Conservation (phyloP, 2,797 vertebrate species). For the Neoniphon sammara region DNA sequence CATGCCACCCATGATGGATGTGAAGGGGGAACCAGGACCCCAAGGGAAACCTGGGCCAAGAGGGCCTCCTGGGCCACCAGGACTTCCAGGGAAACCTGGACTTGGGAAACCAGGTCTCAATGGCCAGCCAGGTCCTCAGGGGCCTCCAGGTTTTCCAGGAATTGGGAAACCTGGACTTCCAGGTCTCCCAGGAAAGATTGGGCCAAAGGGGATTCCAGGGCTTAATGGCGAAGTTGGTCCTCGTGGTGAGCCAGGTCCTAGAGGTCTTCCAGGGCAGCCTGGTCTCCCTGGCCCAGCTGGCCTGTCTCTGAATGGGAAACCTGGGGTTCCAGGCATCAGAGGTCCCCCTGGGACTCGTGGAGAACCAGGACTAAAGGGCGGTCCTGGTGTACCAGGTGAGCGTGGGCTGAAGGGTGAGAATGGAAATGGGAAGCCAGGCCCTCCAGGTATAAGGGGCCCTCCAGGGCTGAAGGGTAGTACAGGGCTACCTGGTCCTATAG, state of each 20-base stretch:
- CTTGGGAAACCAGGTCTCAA: conserved; percentile 94
- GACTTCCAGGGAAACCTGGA: conserved; percentile 94
- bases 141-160: conserved; percentile 92
- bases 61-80: conserved; percentile 90
- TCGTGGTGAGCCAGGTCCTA: conserved; percentile 91
- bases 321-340: conserved; percentile 89
- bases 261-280: conserved; percentile 90
- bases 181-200: conserved; percentile 93
- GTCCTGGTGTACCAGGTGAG: conserved; percentile 87
- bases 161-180: conserved; percentile 95
- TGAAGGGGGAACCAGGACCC: conserved; percentile 96
- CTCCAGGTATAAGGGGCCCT: conserved; percentile 84
- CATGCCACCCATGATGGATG: conserved; percentile 91
- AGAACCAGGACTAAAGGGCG: conserved; percentile 91
- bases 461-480: conserved; percentile 84
- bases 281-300: conserved; percentile 94
- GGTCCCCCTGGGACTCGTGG: conserved; percentile 90
- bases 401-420: conserved; percentile 92
- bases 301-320: conserved; percentile 94
- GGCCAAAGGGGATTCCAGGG: conserved; percentile 90
- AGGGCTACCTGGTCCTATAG: conserved; percentile 84
- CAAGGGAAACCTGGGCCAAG: conserved; percentile 94
- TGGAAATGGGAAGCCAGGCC: conserved; percentile 92
- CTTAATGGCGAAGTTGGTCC: conserved; percentile 89
- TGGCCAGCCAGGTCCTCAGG: conserved; percentile 91